These are phyloP conservation scores for Allygus modestus DNA, from an alignment of 2,888 invertebrate genomes.

Conservation along the genomic window DNA sequence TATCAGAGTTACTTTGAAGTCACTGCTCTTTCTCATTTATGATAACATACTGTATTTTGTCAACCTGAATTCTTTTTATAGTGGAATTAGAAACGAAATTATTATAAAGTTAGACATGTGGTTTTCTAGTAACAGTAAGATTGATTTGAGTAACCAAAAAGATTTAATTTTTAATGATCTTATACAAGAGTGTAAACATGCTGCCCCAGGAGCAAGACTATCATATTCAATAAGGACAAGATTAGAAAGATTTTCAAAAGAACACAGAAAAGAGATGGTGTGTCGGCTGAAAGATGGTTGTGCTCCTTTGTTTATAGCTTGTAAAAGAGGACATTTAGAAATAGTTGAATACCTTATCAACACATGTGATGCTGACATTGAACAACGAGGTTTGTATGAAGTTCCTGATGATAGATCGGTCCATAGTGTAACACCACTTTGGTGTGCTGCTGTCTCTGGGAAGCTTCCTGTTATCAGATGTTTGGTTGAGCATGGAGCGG, in stretches of 20 bases:
- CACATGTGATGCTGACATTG: conserved; percentile 89
- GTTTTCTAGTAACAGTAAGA: conserved; percentile 64
- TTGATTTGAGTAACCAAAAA: conserved; percentile 65
- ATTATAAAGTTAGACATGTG: conserved; percentile 65
- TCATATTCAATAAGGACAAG: conserved; percentile 77
- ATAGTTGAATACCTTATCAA: conserved; percentile 91
- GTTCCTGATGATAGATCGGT: conserved; percentile 88
- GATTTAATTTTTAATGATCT: conserved; percentile 67
- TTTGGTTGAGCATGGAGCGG: conserved; percentile 87
- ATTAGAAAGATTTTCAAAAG: conserved; percentile 79
- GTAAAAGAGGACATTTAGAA: conserved; percentile 88
- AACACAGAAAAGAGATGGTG: conserved; percentile 82
- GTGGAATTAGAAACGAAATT: conserved; percentile 54
- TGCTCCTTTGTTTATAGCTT: conserved; percentile 88
- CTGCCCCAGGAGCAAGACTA: conserved; percentile 83
- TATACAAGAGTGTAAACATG: conserved; percentile 73
- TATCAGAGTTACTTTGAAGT: conserved; percentile 46
- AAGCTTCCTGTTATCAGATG: conserved; percentile 86
- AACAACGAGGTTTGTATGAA: conserved; percentile 91
- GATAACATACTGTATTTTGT: conserved; percentile 33
- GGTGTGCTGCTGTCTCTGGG: conserved; percentile 95
- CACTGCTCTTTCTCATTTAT: conserved; percentile 37
- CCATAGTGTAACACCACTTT: conserved; percentile 92
- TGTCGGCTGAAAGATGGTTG: conserved; percentile 85
- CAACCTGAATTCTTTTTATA: conserved; percentile 50